Conservation (phyloP, 2,797 vertebrate genomes). For the Pseudomugil gertrudae region DNA sequence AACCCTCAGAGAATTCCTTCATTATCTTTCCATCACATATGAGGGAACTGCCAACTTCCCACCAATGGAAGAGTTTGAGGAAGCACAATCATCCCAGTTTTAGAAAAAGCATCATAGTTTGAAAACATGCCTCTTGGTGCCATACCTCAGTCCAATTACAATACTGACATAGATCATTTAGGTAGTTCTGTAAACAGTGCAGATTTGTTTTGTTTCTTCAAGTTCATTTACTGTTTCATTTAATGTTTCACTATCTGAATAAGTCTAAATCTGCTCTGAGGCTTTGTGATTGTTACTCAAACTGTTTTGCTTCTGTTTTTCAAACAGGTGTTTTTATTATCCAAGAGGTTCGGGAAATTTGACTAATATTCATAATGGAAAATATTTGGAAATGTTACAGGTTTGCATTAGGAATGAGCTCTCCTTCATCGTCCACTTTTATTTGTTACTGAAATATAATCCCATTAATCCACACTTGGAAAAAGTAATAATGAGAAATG, state of each 20-base stretch:
- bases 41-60: not conserved
- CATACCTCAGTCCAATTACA: not conserved
- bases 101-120: not conserved
- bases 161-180: not conserved
- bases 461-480: not conserved
- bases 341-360: too few relatives aligned
- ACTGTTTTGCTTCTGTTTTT: not conserved
- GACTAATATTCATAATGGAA: too few relatives aligned
- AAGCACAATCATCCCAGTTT: not conserved
- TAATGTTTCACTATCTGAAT: not conserved
- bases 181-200: not conserved
- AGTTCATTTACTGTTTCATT: not conserved
- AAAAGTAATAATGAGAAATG: not conserved
- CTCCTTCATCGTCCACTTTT: not conserved
- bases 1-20: not conserved
- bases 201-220: too few relatives aligned
- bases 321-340: too few relatives aligned
- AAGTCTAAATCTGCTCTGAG: not conserved
- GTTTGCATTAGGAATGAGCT: not conserved
- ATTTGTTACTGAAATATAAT: not conserved
- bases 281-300: not conserved
- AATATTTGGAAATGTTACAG: too few relatives aligned
- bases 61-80: constrained; percentile 12
- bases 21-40: constrained; percentile 30
- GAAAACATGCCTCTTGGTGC: not conserved